Evolutionary conservation across 2,113 vertebrate species (phyloP), one percentile per base, ranked within the genome.

Genomic region (Brevimyrus niger): DNA sequence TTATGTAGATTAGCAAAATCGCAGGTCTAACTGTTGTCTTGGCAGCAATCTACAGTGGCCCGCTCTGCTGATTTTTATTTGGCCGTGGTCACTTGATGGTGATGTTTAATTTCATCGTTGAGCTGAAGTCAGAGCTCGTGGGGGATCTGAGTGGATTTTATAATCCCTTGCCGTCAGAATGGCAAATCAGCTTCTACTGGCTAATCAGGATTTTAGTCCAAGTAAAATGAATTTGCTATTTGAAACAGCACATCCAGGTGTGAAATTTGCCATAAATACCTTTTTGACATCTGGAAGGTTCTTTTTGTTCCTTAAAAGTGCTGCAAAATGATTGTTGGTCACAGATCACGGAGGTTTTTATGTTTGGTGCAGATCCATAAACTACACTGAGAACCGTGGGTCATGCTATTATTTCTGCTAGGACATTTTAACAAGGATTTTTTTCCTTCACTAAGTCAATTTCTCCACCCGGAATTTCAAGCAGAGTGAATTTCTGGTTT

Each of bases 391-490:
- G 73, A 42, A 80, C 73, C 35, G 17, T 38, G 73, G 73, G 35
- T 80, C 73, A n/a, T 84, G 38, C 38, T 84, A 47, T 44, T 84
- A n/a, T 84, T 84, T 84, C 82, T n/a, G 82, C 73, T 84, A 84
- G 38, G 82, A 47, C 35, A 84, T 84, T 84, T 84, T 46, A 84
- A 84, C 82, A 84, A 47, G 82, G 21, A 17, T 84, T 47, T 84
- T 47, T 80, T 80, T 69, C 35, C 73, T 42, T 80, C 15, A 42
- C 73, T 46, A 84, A 47, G 82, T 84, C 44, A 47, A n/a, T 84
- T 80, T 80, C 6, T 80, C 2, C 35, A 42, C 35, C 35, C 1
- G 15, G 73, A 80, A 46, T 47, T 47, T 44, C 82, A 84, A 47
- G 44, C 44, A 47, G 82, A 84, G 19, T 84, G 21, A 84, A 47